Evolutionary conservation across 2,888 invertebrate genomes (phyloP), one percentile per base, ranked within the genome.

Genomic region (Punctoribates punctum): DNA sequence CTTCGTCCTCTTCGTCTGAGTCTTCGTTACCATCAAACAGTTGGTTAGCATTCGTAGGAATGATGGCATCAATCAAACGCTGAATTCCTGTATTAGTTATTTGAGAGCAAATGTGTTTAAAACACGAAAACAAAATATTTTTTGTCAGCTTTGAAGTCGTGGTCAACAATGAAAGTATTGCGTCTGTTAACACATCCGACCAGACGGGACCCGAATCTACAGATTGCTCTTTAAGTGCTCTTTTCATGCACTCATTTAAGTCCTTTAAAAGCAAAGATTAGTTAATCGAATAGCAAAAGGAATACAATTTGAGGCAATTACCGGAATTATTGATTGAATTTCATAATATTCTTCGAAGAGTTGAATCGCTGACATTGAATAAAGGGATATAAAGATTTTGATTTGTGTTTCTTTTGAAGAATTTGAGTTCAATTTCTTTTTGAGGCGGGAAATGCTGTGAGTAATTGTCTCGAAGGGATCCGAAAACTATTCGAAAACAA

Each of bases 121-220:
- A 80, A 15, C 79, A 73, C 48, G 73, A 77, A 25, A 23, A 67
- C 13, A 79, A 73, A 27, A 78, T 17, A 25, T 74, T 46, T 17
- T 78, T 75, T 11, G 77, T 73, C 25, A 73, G 62, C 15, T 75
- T 67, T 6, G 79, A 79, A 42, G 73, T 60, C 25, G 70, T 76
- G 0, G 80, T 77, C 20, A 80, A 73, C 27, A 79, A 27, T 8
- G 79, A 78, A 9, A 80, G 42, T n/a, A 80, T 72, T 15, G 79
- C 67, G 46, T 80, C 80, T 57, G 77, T 73, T 15, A 80, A 75
- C n/a, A 80, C 79, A 42, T 74, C 76, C 29, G 77, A 38, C 80
- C 80, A 80, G 9, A 77, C 72, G 34, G 79, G 80, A 25, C 34
- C 57, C 17, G 65, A 57, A 25, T 42, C 51, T 8, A 34, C 42